Conservation (phyloP, 2,888 invertebrate genomes). For the Pyrrhia umbra region DNA sequence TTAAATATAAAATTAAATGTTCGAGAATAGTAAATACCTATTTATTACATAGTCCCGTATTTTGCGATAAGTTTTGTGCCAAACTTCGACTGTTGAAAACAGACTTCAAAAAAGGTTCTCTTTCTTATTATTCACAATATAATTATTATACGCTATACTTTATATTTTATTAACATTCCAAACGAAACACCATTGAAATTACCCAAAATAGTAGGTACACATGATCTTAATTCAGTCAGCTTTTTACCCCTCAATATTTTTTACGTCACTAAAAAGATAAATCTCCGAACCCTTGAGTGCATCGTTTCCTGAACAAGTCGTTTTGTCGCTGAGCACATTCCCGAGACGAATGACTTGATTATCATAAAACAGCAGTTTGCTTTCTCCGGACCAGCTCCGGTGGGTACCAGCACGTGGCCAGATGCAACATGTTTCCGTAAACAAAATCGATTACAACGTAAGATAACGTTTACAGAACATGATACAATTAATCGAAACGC, state of each 20-base stretch:
- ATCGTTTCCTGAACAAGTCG: conserved; percentile 88
- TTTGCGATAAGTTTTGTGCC: conserved; percentile 16
- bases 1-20: conserved; percentile 27
- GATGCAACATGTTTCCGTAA: conserved; percentile 61
- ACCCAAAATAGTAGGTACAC: conserved; percentile 4
- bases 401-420: conserved; percentile 77
- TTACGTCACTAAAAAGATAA: conserved; percentile 72
- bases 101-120: too few species aligned
- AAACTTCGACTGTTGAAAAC: neutral
- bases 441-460: conserved; percentile 53
- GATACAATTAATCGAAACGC: conserved; percentile 47
- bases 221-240: neutral
- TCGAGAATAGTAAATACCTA: conserved; percentile 35
- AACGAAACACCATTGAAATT: neutral
- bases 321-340: conserved; percentile 87
- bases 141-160: too few species aligned
- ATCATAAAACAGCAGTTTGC: conserved; percentile 87
- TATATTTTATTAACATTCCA: too few species aligned
- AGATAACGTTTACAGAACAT: conserved; percentile 49
- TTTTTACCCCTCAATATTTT: conserved; percentile 53
- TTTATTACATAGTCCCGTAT: conserved; percentile 16
- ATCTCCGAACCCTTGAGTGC: conserved; percentile 76
- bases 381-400: conserved; percentile 72
- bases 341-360: conserved; percentile 81
- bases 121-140: too few species aligned